phyloP scores from a whole-genome alignment of 2,888 invertebrate genomes.

The Hyppa rectilinea region DNA sequence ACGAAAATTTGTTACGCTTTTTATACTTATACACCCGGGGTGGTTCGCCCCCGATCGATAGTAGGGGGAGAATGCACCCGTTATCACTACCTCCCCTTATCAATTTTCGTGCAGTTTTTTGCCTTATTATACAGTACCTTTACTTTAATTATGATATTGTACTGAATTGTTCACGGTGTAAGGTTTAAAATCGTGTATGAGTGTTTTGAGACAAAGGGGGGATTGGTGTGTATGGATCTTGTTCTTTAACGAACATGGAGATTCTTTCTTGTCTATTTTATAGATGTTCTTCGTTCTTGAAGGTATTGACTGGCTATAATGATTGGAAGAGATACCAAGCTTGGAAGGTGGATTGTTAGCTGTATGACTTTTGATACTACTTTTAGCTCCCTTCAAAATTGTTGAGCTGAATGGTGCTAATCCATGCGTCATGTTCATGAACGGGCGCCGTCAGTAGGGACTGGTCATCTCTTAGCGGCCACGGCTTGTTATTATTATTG shows the following conservation, averaged over 20 bases:
- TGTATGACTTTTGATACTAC: no score
- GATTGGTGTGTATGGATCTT: slow-evolving; percentile 36
- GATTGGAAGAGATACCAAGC: background rate
- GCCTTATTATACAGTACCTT: slow-evolving; percentile 80
- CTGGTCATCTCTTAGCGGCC: no score
- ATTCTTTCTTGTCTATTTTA: slow-evolving; percentile 32
- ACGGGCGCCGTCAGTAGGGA: no score
- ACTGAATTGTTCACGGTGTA: slow-evolving; percentile 51
- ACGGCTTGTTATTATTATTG: no score
- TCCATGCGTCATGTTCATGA: no score
- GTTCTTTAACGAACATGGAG: slow-evolving; percentile 19
- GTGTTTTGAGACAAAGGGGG: slow-evolving; percentile 28
- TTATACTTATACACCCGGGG: slow-evolving; percentile 88
- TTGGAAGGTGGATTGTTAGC: background rate
- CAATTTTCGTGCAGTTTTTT: slow-evolving; percentile 88
- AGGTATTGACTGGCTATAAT: background rate
- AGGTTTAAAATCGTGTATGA: slow-evolving; percentile 50
- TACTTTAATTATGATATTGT: slow-evolving; percentile 75
- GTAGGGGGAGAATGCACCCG: slow-evolving; percentile 72
- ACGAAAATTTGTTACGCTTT: slow-evolving; percentile 91
- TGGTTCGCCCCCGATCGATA: slow-evolving; percentile 85
- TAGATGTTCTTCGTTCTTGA: background rate
- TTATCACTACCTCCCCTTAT: slow-evolving; percentile 87
- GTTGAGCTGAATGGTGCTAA: no score
- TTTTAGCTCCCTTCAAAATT: no score